Evolutionary conservation across 2,113 vertebrate genomes (phyloP), one percentile per base, ranked within the genome.

Genomic region (Thalassarche chlororhynchos): DNA sequence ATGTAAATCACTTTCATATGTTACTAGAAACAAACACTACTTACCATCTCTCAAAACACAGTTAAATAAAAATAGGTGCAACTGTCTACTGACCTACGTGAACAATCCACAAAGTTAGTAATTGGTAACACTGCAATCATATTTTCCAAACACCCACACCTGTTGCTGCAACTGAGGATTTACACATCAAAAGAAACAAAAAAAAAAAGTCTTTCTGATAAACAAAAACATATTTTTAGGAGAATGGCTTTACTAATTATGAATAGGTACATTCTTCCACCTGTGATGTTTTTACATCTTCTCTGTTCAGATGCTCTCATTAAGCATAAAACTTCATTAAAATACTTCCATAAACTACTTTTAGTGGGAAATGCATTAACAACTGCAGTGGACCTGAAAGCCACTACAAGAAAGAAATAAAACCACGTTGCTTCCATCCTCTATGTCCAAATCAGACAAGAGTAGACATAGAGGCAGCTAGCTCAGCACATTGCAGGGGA

Each of bases 401-500:
- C 6, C 16, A 17, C 25, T 58, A 36, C 6, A 68, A 68, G 10
- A 46, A 79, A 71, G 2, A 65, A 52, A 23, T 2, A 52, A 64
- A 79, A 36, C 2, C 12, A 65, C 24, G 54, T 8, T 61, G 16
- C 7, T 38, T 79, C 16, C 38, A 75, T 20, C 6, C 5, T 51
- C 12, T 38, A 6, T 4, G 20, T 14, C 14, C 34, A 74, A 55
- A 40, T 34, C 29, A 55, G 29, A 26, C 12, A 38, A 58, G 3
- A 76, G 9, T 2, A 84, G 32, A 60, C 15, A 15, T 0, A 47
- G 16, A 84, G 2, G 8, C 17, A 71, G 6, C 34, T 61, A 90
- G 14, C 31, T 86, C 40, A 86, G 64, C 14, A 86, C 1, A 2
- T 0, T 14, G 20, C 55, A 64, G 4, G 7, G 1, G 3, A 81